Evolutionary conservation across 2,113 vertebrate genomes (phyloP).

Genomic region (Isurus oxyrinchus): DNA sequence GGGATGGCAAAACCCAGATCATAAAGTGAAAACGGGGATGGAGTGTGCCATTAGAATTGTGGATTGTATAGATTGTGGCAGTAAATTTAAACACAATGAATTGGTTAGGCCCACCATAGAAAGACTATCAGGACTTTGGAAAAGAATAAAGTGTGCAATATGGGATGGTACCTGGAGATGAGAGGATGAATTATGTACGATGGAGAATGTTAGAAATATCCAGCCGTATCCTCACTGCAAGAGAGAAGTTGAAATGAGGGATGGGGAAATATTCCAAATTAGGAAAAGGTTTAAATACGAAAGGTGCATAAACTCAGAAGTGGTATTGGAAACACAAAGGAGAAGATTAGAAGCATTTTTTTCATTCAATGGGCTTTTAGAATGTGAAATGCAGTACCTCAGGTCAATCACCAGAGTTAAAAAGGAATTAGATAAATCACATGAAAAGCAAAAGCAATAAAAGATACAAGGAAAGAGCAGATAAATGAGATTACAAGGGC

Average conservation of each 20-base stretch:
- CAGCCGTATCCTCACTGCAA: background rate
- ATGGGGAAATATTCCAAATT: background rate
- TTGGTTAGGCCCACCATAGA: background rate
- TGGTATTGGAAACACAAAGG: background rate
- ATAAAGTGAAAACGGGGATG: background rate
- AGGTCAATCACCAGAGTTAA: background rate
- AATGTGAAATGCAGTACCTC: background rate
- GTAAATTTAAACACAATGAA: background rate
- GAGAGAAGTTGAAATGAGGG: background rate
- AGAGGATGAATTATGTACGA: background rate
- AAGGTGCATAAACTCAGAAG: background rate
- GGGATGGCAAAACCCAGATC: background rate
- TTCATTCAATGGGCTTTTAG: constrained; percentile 2
- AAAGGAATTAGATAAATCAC: constrained; percentile 15
- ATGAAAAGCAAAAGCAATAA: constrained; percentile 10
- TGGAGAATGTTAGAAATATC: background rate
- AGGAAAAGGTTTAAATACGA: background rate
- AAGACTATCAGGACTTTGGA: background rate
- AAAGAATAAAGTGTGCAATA: background rate
- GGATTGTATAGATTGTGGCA: background rate
- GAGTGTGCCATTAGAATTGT: background rate
- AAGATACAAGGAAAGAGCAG: background rate
- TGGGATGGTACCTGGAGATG: background rate
- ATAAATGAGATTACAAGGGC: background rate
- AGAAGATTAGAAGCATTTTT: constrained; percentile 1